phyloP scores from a whole-genome alignment of 2,797 vertebrate species.

The Decapterus maruadsi region DNA sequence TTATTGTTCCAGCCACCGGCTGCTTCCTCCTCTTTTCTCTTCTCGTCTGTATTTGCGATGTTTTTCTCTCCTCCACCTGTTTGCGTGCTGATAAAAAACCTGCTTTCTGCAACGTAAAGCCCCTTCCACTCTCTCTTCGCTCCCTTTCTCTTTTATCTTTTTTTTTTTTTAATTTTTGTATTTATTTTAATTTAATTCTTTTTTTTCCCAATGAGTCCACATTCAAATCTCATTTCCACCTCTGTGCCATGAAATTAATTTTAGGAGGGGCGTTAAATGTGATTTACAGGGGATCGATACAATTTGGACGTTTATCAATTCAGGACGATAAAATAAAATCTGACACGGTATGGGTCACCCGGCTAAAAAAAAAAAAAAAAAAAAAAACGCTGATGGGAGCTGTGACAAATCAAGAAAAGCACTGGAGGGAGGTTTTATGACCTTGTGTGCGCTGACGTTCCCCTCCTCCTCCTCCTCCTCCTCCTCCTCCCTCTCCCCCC shows the following conservation, averaged over 20 bases:
- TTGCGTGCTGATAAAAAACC: constrained; percentile 23
- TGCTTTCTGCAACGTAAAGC: not conserved
- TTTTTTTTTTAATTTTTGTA: not conserved
- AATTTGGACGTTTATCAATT: constrained; percentile 51
- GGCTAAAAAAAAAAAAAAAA: not conserved
- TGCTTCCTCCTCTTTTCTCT: constrained; percentile 43
- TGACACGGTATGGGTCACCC: constrained; percentile 34
- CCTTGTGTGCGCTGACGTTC: constrained; percentile 74
- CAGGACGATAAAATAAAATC: constrained; percentile 51
- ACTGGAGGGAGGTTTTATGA: constrained; percentile 69
- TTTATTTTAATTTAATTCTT: not conserved
- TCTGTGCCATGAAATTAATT: constrained; percentile 43
- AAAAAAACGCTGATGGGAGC: constrained; percentile 39
- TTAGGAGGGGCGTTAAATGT: constrained; percentile 46
- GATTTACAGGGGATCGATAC: constrained; percentile 61
- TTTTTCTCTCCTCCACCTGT: constrained; percentile 52
- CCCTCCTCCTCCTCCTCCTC: constrained; percentile 1
- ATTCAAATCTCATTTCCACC: constrained; percentile 38
- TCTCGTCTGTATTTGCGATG: constrained; percentile 15
- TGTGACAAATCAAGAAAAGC: constrained; percentile 66
- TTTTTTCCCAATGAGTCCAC: not conserved
- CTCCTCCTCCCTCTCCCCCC: not conserved
- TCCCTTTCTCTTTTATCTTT: not conserved
- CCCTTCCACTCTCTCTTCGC: not conserved
- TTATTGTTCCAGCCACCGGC: constrained; percentile 63